Evolutionary conservation across 2,113 vertebrate species (phyloP).

Genomic region (Arvicanthis niloticus): DNA sequence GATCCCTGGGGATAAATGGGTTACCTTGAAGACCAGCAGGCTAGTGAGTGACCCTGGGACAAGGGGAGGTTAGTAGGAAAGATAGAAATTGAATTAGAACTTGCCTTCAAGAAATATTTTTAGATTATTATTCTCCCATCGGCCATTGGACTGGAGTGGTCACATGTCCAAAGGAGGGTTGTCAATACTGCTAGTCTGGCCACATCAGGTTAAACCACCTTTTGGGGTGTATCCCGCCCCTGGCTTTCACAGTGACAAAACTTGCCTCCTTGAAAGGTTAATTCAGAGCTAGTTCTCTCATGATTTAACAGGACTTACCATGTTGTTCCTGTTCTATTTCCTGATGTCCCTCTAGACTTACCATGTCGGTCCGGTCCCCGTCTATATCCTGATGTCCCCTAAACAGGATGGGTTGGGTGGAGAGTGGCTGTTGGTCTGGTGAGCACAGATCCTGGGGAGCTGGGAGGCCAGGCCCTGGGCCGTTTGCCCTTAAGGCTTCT

Average conservation of each 20-base stretch:
- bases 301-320: neutral
- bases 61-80: neutral
- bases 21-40: neutral
- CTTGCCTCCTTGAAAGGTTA: neutral
- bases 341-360: neutral
- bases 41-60: too few species aligned
- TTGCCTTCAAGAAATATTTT: neutral
- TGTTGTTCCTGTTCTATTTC: neutral
- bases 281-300: neutral
- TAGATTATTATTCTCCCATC: neutral
- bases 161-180: neutral
- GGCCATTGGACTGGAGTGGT: neutral
- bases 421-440: neutral
- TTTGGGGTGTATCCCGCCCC: slow-evolving; percentile 32
- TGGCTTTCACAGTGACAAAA: slow-evolving; percentile 4
- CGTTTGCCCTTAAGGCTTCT: neutral
- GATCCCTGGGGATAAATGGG: too few species aligned
- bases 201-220: slow-evolving; percentile 36
- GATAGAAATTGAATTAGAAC: neutral
- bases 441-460: neutral
- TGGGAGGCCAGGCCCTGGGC: neutral
- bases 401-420: neutral
- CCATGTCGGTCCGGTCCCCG: neutral
- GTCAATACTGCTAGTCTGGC: neutral
- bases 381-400: neutral